Conservation (phyloP, 2,888 invertebrate species). For the Diaperis boleti region DNA sequence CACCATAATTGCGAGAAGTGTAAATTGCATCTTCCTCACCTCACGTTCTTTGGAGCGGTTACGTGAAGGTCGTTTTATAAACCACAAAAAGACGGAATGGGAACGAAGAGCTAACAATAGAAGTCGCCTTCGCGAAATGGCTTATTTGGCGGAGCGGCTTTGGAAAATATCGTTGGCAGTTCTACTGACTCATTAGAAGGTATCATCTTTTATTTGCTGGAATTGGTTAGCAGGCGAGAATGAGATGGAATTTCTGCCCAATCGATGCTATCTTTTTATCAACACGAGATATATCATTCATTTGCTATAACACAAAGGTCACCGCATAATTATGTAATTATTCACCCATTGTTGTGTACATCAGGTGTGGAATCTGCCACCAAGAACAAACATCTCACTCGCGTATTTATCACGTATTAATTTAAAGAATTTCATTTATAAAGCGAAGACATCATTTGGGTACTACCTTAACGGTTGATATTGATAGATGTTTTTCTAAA, state of each 20-base stretch:
- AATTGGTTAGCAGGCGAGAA: no score
- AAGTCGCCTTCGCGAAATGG: slow-evolving; percentile 24
- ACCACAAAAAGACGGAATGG: slow-evolving; percentile 21
- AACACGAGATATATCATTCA: no score
- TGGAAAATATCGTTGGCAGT: not conserved
- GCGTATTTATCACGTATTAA: no score
- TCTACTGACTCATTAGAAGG: not conserved
- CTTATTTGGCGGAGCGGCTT: slow-evolving; percentile 20
- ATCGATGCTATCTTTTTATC: no score
- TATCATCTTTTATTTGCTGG: no score
- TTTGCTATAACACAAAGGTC: slow-evolving; percentile 14
- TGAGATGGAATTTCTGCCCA: no score
- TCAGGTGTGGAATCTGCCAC: slow-evolving; percentile 7
- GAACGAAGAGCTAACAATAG: slow-evolving; percentile 13
- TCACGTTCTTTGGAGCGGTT: slow-evolving; percentile 14
- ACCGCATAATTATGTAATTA: slow-evolving; percentile 2
- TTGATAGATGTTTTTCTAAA: not conserved
- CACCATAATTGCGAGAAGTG: slow-evolving; percentile 23
- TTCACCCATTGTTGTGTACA: not conserved
- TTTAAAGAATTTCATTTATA: no score
- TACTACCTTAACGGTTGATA: no score
- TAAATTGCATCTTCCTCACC: slow-evolving; percentile 11
- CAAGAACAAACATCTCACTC: not conserved
- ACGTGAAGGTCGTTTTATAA: slow-evolving; percentile 34
- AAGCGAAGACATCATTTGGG: no score